Evolutionary conservation across 2,797 vertebrate genomes (phyloP).

Genomic region (Sebastes cheni): DNA sequence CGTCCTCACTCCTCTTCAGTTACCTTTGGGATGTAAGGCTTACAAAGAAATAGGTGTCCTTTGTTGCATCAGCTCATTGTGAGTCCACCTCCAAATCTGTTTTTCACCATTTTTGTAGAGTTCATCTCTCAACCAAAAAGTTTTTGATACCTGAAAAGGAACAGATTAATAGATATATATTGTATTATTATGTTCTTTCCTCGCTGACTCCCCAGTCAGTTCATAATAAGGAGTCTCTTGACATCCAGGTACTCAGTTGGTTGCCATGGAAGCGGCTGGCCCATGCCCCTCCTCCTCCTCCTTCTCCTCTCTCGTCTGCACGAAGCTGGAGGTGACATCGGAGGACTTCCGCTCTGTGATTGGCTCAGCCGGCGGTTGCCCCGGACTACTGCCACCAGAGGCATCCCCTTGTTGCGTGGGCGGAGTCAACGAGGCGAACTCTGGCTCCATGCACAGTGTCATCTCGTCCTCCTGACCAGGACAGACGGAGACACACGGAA

Average conservation of each 20-base stretch:
- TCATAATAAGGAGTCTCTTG: slow-evolving; percentile 60
- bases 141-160: slow-evolving; percentile 83
- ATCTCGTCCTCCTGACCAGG: slow-evolving; percentile 88
- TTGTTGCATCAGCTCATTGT: slow-evolving; percentile 65
- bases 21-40: slow-evolving; percentile 79
- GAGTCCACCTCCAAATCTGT: slow-evolving; percentile 48
- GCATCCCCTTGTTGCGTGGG: slow-evolving; percentile 92
- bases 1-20: slow-evolving; percentile 39
- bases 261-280: slow-evolving; percentile 58
- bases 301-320: slow-evolving; percentile 92
- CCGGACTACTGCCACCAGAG: slow-evolving; percentile 88
- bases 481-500: slow-evolving; percentile 25
- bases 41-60: slow-evolving; percentile 75
- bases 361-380: slow-evolving; percentile 78
- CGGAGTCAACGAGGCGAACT: slow-evolving; percentile 88
- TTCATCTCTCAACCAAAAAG: slow-evolving; percentile 58
- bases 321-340: slow-evolving; percentile 90
- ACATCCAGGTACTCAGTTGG: slow-evolving; percentile 77
- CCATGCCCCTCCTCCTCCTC: slow-evolving; percentile 82
- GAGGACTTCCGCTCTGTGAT: slow-evolving; percentile 88
- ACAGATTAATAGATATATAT: slow-evolving; percentile 79
- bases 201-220: slow-evolving; percentile 63
- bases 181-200: slow-evolving; percentile 67
- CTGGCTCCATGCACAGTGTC: slow-evolving; percentile 91
- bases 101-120: slow-evolving; percentile 47